phyloP scores from a whole-genome alignment of 2,888 invertebrate genomes.

The Xestia sexstrigata region DNA sequence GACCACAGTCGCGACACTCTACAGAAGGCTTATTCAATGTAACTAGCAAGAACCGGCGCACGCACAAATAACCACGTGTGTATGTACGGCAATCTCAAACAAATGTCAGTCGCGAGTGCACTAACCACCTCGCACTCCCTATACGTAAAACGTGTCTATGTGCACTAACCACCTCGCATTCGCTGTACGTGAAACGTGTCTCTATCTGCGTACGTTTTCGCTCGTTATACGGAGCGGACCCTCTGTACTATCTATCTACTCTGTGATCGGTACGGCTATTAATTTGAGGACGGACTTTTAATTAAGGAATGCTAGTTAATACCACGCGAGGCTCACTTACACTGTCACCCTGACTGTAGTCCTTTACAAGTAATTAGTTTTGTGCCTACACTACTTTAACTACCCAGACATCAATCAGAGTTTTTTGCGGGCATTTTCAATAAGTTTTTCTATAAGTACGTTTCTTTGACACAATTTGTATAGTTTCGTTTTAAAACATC shows the following conservation, averaged over 20 bases:
- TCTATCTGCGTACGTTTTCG: background rate
- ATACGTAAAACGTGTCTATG: background rate
- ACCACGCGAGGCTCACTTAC: constrained; percentile 1
- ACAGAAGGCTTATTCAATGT: background rate
- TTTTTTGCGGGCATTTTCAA: background rate
- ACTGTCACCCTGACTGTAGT: background rate
- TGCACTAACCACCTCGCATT: background rate
- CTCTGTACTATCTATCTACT: background rate
- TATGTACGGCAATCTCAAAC: too few species aligned
- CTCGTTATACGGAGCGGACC: background rate
- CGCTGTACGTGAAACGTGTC: background rate
- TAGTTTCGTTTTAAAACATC: background rate
- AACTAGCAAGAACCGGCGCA: too few species aligned
- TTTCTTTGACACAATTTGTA: background rate
- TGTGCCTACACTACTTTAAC: background rate
- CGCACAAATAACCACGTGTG: background rate
- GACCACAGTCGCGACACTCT: background rate
- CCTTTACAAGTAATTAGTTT: constrained; percentile 25
- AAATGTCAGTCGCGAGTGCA: background rate
- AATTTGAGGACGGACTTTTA: constrained; percentile 42
- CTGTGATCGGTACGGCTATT: constrained; percentile 15
- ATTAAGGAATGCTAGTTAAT: constrained; percentile 56
- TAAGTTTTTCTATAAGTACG: background rate
- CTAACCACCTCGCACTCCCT: background rate
- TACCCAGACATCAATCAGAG: background rate